Conservation (phyloP, 2,888 invertebrate species). For the Agelastica alni region DNA sequence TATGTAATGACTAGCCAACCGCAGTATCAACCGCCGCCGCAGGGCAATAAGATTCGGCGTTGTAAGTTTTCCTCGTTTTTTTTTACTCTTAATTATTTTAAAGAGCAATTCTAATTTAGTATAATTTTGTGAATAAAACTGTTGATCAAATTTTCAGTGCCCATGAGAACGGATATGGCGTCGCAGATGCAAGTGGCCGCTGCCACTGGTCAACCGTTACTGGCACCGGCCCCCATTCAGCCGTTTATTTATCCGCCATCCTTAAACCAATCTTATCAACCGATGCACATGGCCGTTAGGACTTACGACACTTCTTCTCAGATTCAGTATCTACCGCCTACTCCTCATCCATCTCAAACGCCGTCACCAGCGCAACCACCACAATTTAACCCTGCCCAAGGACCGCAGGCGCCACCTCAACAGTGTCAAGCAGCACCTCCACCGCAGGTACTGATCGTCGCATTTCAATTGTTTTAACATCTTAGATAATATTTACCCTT, state of each 20-base stretch:
- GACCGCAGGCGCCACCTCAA: constrained; percentile 56
- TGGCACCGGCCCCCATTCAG: constrained; percentile 80
- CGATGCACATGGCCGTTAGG: constrained; percentile 59
- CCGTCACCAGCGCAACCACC: constrained; percentile 54
- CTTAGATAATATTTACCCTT: not conserved
- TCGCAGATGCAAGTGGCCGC: constrained; percentile 82
- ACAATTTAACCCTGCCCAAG: constrained; percentile 44
- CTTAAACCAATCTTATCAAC: constrained; percentile 56
- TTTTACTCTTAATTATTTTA: no score
- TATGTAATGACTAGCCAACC: constrained; percentile 60
- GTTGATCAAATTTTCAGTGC: no score
- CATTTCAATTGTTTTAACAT: no score
- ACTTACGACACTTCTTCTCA: constrained; percentile 66
- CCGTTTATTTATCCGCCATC: constrained; percentile 57
- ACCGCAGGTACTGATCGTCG: constrained; percentile 18
- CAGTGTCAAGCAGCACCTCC: constrained; percentile 58
- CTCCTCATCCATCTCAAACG: constrained; percentile 61
- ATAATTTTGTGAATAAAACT: no score
- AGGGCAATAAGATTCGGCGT: constrained; percentile 52
- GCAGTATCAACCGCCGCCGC: constrained; percentile 56
- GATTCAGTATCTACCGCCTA: constrained; percentile 45
- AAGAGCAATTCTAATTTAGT: no score
- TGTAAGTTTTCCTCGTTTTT: constrained; percentile 47
- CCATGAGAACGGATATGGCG: constrained; percentile 61
- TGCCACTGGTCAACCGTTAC: constrained; percentile 81